Percentiles rank a stretch among this genome's conserved stretches.
These are phyloP conservation scores for Spisula solida DNA, from an alignment of 2,888 invertebrate species.

Conservation along the genomic window DNA sequence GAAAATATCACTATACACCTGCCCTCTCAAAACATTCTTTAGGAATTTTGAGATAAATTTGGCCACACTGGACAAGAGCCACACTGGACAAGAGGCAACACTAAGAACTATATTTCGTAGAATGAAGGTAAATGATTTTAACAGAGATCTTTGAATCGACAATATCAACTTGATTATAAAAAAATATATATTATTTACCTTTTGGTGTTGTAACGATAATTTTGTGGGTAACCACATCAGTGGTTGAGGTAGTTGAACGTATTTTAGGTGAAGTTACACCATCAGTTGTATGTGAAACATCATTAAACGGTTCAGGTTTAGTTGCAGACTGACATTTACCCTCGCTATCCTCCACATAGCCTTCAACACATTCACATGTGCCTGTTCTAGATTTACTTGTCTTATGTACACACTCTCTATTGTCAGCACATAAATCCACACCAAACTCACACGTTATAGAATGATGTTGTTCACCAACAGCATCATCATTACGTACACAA, in stretches of 20 bases:
- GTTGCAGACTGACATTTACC: conserved; percentile 37
- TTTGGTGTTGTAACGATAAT: neutral
- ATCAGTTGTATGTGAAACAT: neutral
- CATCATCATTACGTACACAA: conserved; percentile 37
- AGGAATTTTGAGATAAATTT: too few relatives aligned
- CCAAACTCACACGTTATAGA: conserved; percentile 11
- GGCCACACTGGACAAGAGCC: too few relatives aligned
- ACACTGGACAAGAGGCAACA: too few relatives aligned
- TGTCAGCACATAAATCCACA: conserved; percentile 22
- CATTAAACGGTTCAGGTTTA: neutral
- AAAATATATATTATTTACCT: neutral
- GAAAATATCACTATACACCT: too few relatives aligned
- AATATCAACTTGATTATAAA: too few relatives aligned
- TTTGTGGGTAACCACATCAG: neutral
- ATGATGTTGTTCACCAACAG: neutral
- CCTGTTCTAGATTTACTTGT: conserved; percentile 38
- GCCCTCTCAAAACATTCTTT: too few relatives aligned
- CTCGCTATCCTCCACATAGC: conserved; percentile 33
- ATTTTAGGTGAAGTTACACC: neutral
- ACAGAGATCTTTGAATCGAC: too few relatives aligned
- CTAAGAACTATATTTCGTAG: too few relatives aligned
- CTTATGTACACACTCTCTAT: conserved; percentile 45
- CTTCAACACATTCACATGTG: conserved; percentile 53
- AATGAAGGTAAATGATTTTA: too few relatives aligned
- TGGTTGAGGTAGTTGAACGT: neutral